These are phyloP conservation scores for Leptinotarsa texana DNA, from an alignment of 1,140 invertebrate species.

Conservation along the genomic window DNA sequence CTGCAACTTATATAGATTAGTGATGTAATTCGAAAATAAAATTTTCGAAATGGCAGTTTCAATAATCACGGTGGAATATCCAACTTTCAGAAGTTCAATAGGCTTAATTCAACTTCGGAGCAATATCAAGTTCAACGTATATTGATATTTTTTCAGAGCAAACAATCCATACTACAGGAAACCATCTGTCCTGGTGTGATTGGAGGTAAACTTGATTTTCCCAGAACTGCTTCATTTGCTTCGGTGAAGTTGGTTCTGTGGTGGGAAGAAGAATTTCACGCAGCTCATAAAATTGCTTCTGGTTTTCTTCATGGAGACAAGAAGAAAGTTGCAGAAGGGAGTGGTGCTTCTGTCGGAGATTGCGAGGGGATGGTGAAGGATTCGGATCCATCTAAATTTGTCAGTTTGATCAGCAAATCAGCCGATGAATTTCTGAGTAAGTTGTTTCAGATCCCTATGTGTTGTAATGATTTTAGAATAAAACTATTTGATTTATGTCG, in stretches of 20 bases:
- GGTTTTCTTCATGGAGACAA: constrained; percentile 54
- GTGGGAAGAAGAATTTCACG: constrained; percentile 73
- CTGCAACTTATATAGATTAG: no score
- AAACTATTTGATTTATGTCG: not conserved
- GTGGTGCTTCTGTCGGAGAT: constrained; percentile 46
- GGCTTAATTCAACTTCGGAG: no score
- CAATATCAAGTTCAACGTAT: no score
- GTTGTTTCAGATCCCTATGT: not conserved
- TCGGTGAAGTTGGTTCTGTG: constrained; percentile 77
- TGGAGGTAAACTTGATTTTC: constrained; percentile 77
- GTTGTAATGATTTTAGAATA: not conserved
- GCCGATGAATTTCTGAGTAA: constrained; percentile 66
- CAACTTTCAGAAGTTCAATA: no score
- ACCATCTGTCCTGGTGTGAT: constrained; percentile 72
- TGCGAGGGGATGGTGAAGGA: constrained; percentile 66
- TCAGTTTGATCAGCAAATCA: constrained; percentile 69
- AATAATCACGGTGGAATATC: no score
- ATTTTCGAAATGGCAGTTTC: no score
- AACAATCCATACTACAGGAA: constrained; percentile 76
- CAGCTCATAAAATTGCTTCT: constrained; percentile 59
- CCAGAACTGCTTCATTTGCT: constrained; percentile 77
- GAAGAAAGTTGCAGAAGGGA: constrained; percentile 41
- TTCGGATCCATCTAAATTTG: constrained; percentile 74
- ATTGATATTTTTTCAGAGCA: constrained; percentile 58
- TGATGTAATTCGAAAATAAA: no score